These are phyloP conservation scores for Poeciliopsis infans DNA, from an alignment of 2,797 vertebrate genomes.

Conservation along the genomic window DNA sequence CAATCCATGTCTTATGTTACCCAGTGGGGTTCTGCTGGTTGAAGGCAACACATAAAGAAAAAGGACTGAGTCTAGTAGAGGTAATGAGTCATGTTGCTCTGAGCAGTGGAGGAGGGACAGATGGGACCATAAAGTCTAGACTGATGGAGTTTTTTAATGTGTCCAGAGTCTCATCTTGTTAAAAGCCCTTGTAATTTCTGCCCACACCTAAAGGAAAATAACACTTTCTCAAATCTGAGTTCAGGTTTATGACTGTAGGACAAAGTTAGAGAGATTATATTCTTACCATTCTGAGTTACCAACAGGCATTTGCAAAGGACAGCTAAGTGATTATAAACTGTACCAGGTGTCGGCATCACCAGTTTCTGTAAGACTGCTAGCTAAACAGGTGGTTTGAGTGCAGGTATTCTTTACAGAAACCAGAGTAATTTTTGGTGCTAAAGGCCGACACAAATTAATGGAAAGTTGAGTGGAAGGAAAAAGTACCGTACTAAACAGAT, in stretches of 20 bases:
- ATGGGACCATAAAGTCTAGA: constrained; percentile 58
- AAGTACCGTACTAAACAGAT: not conserved
- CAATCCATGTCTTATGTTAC: constrained; percentile 15
- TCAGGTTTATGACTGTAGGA: constrained; percentile 36
- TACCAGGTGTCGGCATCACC: not conserved
- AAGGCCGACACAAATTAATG: not conserved
- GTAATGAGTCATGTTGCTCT: constrained; percentile 60
- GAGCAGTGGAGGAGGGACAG: constrained; percentile 30
- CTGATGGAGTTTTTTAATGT: constrained; percentile 72
- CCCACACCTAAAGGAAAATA: constrained; percentile 47
- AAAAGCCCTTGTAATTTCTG: constrained; percentile 55
- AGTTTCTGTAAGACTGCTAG: not conserved
- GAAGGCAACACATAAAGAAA: constrained; percentile 53
- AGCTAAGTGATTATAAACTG: not conserved
- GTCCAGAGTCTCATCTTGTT: constrained; percentile 66
- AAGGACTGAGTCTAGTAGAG: constrained; percentile 34
- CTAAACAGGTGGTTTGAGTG: not conserved
- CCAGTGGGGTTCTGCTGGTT: constrained; percentile 42
- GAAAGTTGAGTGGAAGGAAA: not conserved
- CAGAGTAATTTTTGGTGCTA: not conserved
- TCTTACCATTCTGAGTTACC: constrained; percentile 11
- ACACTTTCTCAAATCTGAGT: constrained; percentile 59
- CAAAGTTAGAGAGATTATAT: constrained; percentile 38
- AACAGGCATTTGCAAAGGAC: not conserved
- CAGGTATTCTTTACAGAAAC: not conserved